Percentiles rank a stretch among this genome's conserved stretches.
phyloP scores from a whole-genome alignment of 2,888 invertebrate genomes.

The Lepeophtheirus nordmannii region DNA sequence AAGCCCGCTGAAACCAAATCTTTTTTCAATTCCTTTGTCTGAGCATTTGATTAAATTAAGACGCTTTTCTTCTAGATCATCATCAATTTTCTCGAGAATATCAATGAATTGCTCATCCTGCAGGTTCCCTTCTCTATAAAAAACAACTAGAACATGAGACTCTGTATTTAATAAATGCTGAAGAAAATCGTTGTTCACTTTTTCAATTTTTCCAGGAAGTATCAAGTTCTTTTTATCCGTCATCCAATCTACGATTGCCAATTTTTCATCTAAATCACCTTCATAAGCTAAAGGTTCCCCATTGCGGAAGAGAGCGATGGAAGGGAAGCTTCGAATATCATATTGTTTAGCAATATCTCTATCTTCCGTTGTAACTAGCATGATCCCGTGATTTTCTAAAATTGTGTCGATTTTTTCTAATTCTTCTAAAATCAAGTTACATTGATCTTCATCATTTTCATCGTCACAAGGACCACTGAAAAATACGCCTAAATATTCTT shows the following conservation, averaged over 20 bases:
- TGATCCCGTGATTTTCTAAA: slow-evolving; percentile 76
- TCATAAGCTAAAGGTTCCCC: slow-evolving; percentile 26
- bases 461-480: slow-evolving; percentile 40
- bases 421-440: slow-evolving; percentile 66
- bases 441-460: slow-evolving; percentile 62
- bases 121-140: slow-evolving; percentile 1
- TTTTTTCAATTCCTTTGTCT: slow-evolving; percentile 17
- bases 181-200: slow-evolving; percentile 6
- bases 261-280: slow-evolving; percentile 77
- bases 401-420: slow-evolving; percentile 85
- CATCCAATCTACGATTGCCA: slow-evolving; percentile 74
- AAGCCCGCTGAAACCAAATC: neutral
- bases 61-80: slow-evolving; percentile 7
- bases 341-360: slow-evolving; percentile 57
- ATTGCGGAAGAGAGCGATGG: slow-evolving; percentile 64
- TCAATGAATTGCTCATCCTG: neutral
- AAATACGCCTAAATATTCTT: slow-evolving; percentile 34
- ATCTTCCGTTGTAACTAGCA: slow-evolving; percentile 85
- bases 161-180: slow-evolving; percentile 7
- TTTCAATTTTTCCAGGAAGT: slow-evolving; percentile 33
- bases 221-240: slow-evolving; percentile 69
- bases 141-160: neutral
- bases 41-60: slow-evolving; percentile 16
- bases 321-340: slow-evolving; percentile 66
- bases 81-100: slow-evolving; percentile 9